Base-by-base conservation (phyloP, 2,888 invertebrate species). In the Lysandra coridon region DNA sequence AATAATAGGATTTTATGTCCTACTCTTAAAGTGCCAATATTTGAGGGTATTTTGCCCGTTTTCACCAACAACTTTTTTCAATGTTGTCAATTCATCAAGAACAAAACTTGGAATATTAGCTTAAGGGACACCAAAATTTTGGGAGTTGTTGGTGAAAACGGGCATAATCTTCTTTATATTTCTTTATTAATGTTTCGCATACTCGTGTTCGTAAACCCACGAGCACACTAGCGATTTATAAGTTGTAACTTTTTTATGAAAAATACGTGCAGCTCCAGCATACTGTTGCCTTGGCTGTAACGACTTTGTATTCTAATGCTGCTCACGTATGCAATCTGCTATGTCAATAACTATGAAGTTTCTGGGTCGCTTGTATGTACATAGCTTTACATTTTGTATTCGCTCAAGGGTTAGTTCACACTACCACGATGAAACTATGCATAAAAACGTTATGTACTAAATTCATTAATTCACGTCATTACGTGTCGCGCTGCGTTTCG, bases 331-430 rank as follows among this genome's bases (percentile, higher is more conserved):
- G 69, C 69, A 37, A 69, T 69, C 33, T 69, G 37, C 69, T 69
- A 69, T 69, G 14, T 69, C 69, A 69, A 69, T 69, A 69, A 69
- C 69, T 69, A 17, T 14, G 33, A 69, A 23, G 64, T 69, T 69
- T 69, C 69, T 33, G 33, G 69, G 69, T 17, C 69, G 33, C 33
- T 37, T 37, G 69, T 69, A 12, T 64, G 69, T 69, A 69, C 33
- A 64, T 64, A 69, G 5, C 69, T 33, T 69, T 33, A 69, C 33
- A 30, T 62, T 62, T 30, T 30, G 30, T 69, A 69, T 69, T 12
- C 7, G 7, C 14, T 33, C 7, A 14, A 23, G 33, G 49, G 49
- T 49, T 3, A 49, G 49, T 3, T 49, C 3, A 49, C 6, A 49
- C 49, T 2, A 12, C 10, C 49, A 10, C 49, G 49, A 49, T 49